Evolutionary conservation across 2,797 vertebrate species (phyloP), one percentile per base, ranked within the genome.

Genomic region (Capromys pilorides): DNA sequence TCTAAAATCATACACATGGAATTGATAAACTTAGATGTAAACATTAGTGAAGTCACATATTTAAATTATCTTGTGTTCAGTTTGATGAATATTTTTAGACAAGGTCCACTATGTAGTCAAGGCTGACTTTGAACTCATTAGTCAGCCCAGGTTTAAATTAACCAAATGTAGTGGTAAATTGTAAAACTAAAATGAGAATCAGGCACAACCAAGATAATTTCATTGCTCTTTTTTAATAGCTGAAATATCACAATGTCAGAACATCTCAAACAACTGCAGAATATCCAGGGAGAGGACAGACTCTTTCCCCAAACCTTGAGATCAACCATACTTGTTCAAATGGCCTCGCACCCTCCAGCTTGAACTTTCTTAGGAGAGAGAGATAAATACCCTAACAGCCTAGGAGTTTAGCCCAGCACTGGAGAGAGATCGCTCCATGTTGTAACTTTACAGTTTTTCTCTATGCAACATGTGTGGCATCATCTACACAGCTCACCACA

Each of bases 121-220:
- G 41, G 13, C 24, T 77, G 36, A 33, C 69, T 31, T 77, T 77
- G 73, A 49, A 77, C 24, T 49, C 13, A 49, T 28, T 16, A 18
- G 13, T 26, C 26, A 31, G 73, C 73, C 41, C 24, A 49, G 73
- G 21, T 73, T 77, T 31, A 77, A 79, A 45, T 54, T 22, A 81
- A 54, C 36, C 36, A 89, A 24, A 79, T 79, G 79, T 61, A 89
- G 49, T 57, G 51, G 13, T 13, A 88, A 94, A 66, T 83, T 88
- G 39, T 54, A 86, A 79, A 81, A 94, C 36, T 64, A 82, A 86
- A 88, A 45, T 95, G 78, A 83, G 61, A 95, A 85, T n/a, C 71
- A 91, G 85, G 93, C 54, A 67, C 8, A 94, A 57, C 49, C 22
- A 73, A 82, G n/a, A 51, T 12, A 64, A 39, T 61, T 22, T 85